Percentiles rank a stretch among this genome's conserved stretches.
phyloP scores from a whole-genome alignment of 2,888 invertebrate species.

The Sminthurides aquaticus region DNA sequence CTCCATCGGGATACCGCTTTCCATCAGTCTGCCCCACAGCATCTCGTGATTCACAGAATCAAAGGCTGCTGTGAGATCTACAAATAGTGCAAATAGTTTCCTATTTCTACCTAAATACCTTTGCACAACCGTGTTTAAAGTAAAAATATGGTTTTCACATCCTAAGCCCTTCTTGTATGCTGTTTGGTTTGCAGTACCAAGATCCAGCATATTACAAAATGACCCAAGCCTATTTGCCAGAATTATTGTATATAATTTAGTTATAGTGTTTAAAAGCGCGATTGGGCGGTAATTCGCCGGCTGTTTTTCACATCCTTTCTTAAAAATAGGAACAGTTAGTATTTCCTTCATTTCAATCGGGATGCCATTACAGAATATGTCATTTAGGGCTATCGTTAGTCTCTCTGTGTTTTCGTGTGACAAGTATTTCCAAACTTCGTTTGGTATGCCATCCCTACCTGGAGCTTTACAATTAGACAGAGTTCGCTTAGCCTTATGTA shows the following conservation, averaged over 20 bases:
- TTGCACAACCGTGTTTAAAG: neutral
- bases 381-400: no score
- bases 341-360: constrained; percentile 19
- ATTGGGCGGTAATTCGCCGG: constrained; percentile 26
- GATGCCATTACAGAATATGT: constrained; percentile 1
- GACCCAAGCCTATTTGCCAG: constrained; percentile 6
- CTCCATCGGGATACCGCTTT: constrained; percentile 2
- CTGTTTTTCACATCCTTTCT: constrained; percentile 15
- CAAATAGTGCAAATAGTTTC: constrained; percentile 8
- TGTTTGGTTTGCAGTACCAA: constrained; percentile 15
- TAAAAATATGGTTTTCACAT: constrained; percentile 11
- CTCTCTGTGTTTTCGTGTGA: no score
- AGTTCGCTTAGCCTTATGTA: no score
- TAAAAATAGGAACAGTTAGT: constrained; percentile 22
- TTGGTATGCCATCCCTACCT: no score
- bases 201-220: constrained; percentile 16
- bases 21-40: constrained; percentile 4
- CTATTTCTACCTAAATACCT: constrained; percentile 5
- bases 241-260: constrained; percentile 23
- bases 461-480: no score
- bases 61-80: constrained; percentile 11
- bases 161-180: constrained; percentile 8
- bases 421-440: no score
- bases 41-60: constrained; percentile 5
- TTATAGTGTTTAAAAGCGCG: constrained; percentile 20